A percentile compares a stretch with the other conserved stretches of the same genome.
Evolutionary conservation across 2,113 vertebrate species (phyloP).

Genomic region (Acanthochromis polyacanthus): DNA sequence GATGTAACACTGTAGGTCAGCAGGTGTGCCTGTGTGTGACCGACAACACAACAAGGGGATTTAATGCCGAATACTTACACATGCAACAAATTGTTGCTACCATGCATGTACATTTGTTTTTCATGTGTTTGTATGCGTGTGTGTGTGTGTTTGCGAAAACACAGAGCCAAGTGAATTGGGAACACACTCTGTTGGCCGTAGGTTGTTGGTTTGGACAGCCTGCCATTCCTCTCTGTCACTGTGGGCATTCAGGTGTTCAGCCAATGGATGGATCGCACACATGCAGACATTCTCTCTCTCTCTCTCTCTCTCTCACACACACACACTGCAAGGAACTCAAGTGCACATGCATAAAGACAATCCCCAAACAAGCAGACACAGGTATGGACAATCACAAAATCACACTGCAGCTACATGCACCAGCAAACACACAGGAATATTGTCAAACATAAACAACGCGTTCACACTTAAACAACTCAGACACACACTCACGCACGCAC

Average conservation of each 20-base stretch:
- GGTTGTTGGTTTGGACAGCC: slow-evolving; percentile 65
- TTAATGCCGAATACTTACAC: slow-evolving; percentile 31
- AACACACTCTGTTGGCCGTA: slow-evolving; percentile 46
- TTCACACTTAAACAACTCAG: slow-evolving; percentile 34
- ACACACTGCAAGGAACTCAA: neutral
- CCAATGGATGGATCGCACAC: slow-evolving; percentile 55
- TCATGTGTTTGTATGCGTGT: slow-evolving; percentile 14
- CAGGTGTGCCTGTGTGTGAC: slow-evolving; percentile 27
- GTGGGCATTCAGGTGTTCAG: slow-evolving; percentile 72
- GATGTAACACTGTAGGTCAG: neutral
- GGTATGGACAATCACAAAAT: slow-evolving; percentile 36
- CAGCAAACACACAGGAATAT: slow-evolving; percentile 49
- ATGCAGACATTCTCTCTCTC: slow-evolving; percentile 13
- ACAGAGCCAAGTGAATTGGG: slow-evolving; percentile 48
- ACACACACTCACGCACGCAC: neutral
- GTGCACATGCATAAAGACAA: neutral
- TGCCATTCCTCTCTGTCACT: slow-evolving; percentile 66
- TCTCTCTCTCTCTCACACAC: slow-evolving; percentile 9
- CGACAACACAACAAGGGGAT: slow-evolving; percentile 5
- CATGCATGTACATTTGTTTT: slow-evolving; percentile 32
- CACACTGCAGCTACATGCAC: slow-evolving; percentile 41
- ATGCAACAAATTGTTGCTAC: slow-evolving; percentile 21
- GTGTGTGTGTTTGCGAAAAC: slow-evolving; percentile 54
- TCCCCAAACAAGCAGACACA: slow-evolving; percentile 32
- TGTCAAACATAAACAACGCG: slow-evolving; percentile 44